These are phyloP conservation scores for Noctuana brunneofusca DNA, from an alignment of 2,888 invertebrate species.

Conservation along the genomic window DNA sequence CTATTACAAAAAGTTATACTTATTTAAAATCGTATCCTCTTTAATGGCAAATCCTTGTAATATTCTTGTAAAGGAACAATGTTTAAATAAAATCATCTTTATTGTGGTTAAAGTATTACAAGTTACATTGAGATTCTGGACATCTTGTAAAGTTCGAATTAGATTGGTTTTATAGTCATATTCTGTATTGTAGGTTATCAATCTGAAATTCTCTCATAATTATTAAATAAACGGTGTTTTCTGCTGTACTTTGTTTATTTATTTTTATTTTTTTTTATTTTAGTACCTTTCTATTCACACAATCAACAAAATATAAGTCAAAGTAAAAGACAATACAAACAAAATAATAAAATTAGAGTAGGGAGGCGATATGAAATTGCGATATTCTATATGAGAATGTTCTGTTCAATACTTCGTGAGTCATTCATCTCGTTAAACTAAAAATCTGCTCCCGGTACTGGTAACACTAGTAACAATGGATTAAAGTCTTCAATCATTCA, in stretches of 20 bases:
- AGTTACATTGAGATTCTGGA: slow-evolving; percentile 69
- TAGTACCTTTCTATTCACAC: background rate
- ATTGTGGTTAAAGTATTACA: slow-evolving; percentile 54
- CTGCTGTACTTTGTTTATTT: slow-evolving; percentile 68
- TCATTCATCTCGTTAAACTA: too few relatives aligned
- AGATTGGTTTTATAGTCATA: slow-evolving; percentile 82
- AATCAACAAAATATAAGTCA: too few relatives aligned
- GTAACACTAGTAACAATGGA: too few relatives aligned
- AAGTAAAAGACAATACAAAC: background rate
- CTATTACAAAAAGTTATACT: slow-evolving; percentile 63
- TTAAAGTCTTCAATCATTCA: too few relatives aligned
- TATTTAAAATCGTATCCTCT: slow-evolving; percentile 69
- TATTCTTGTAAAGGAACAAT: slow-evolving; percentile 75
- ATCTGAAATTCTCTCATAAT: slow-evolving; percentile 84
- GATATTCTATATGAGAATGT: too few relatives aligned
- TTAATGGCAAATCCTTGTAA: slow-evolving; percentile 69
- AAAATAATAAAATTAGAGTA: background rate
- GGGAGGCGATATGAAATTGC: too few relatives aligned
- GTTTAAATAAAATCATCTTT: slow-evolving; percentile 55
- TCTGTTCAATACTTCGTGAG: too few relatives aligned
- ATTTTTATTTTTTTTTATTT: slow-evolving; percentile 44
- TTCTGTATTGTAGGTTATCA: slow-evolving; percentile 82
- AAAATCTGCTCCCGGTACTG: too few relatives aligned
- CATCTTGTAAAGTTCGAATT: slow-evolving; percentile 76
- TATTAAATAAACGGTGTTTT: slow-evolving; percentile 85